Evolutionary conservation across 2,888 invertebrate species (phyloP).

Genomic region (Volucella bombylans): DNA sequence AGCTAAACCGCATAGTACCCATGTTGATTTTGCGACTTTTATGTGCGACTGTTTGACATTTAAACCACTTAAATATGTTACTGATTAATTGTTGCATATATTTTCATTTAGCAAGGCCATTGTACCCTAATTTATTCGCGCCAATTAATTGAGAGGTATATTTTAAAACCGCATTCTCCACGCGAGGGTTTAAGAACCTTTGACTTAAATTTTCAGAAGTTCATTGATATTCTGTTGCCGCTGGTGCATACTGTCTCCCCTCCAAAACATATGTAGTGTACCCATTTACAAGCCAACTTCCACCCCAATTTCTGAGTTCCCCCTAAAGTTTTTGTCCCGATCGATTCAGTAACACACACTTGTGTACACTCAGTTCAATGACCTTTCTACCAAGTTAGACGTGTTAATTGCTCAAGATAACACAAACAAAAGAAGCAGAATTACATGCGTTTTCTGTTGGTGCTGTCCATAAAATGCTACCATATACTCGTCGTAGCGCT

Average conservation of each 20-base stretch:
- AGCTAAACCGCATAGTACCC: too few relatives aligned
- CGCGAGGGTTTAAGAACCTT: constrained; percentile 40
- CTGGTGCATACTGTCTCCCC: neutral
- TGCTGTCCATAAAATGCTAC: too few relatives aligned
- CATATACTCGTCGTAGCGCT: constrained; percentile 1
- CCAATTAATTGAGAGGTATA: constrained; percentile 26
- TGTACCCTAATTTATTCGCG: constrained; percentile 18
- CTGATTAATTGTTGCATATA: constrained; percentile 18
- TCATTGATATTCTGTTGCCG: constrained; percentile 64
- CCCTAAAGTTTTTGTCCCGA: constrained; percentile 50
- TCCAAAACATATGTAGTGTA: constrained; percentile 6
- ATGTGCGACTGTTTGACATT: too few relatives aligned
- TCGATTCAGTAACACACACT: constrained; percentile 34
- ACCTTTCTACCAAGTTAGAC: constrained; percentile 58
- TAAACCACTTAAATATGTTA: neutral
- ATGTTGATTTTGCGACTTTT: neutral
- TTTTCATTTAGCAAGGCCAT: constrained; percentile 35
- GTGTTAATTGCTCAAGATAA: constrained; percentile 67
- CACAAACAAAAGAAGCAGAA: constrained; percentile 48
- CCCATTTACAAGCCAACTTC: constrained; percentile 7
- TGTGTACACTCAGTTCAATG: constrained; percentile 54
- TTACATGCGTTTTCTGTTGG: constrained; percentile 11
- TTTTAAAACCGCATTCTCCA: constrained; percentile 7
- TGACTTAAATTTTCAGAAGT: constrained; percentile 45
- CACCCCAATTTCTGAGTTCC: constrained; percentile 29